phyloP scores from a whole-genome alignment of 2,888 invertebrate genomes.

The Protonemura montana region DNA sequence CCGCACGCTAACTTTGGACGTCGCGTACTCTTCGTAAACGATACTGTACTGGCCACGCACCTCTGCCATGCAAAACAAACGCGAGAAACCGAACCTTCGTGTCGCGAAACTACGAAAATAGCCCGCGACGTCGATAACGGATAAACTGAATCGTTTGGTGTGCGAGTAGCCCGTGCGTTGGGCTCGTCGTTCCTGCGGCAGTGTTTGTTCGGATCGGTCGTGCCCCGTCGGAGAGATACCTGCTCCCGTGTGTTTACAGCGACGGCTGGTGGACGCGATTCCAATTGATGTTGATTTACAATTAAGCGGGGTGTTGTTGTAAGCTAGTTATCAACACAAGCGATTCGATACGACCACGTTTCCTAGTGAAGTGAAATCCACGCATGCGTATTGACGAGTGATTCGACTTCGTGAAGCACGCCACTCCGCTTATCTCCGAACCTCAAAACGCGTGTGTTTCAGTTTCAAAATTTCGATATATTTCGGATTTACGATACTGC shows the following conservation, averaged over 20 bases:
- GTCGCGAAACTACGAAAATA: background rate
- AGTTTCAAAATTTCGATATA: background rate
- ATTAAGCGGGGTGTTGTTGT: background rate
- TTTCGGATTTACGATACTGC: background rate
- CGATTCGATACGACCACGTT: background rate
- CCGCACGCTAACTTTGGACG: background rate
- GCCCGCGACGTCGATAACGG: background rate
- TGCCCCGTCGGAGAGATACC: background rate
- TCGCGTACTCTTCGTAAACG: background rate
- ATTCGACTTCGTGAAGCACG: background rate
- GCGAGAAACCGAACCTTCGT: background rate
- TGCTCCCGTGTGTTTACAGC: background rate
- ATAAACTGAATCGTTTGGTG: background rate
- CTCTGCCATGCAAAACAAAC: slow-evolving; percentile 12
- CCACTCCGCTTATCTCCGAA: background rate
- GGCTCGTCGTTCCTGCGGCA: background rate
- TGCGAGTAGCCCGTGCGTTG: background rate
- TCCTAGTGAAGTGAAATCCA: background rate
- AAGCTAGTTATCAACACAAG: background rate
- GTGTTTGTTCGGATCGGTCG: background rate
- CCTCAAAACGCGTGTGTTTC: background rate
- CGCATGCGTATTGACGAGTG: background rate
- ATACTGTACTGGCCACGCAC: background rate
- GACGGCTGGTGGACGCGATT: background rate
- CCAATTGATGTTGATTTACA: background rate